Evolutionary conservation across 1,140 invertebrate species (phyloP), one percentile per base, ranked within the genome.

Genomic region (Zophobas atratus): DNA sequence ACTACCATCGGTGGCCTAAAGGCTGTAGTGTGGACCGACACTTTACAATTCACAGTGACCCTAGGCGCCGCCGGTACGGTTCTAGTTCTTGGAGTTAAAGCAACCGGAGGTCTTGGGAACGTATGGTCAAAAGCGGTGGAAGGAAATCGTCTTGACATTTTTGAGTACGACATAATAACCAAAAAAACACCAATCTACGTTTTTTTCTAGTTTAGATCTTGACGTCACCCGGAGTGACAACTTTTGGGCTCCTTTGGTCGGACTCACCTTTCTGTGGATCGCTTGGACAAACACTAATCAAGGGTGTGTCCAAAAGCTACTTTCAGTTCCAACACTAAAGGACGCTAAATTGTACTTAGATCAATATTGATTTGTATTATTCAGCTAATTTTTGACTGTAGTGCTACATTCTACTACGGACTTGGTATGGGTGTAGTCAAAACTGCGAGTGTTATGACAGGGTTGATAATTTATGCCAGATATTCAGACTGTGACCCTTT

Each of bases 401-500:
- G 83, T 41, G 87, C 86, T 74, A 80, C 88, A 2, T 79, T 85
- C 1, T 81, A 88, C 33, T 89, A 88, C 0, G 87, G 86, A 70
- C 55, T 85, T 36, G 87, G 87, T 46, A 86, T 89, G n/a, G 86
- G 86, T 63, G 63, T 88, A 2, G 87, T 89, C 81, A 89, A 89
- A 78, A 80, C 87, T 3, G 60, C 88, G 35, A 63, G 83, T 78
- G 88, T 88, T 70, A 88, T 91, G 36, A 91, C 88, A 6, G 94
- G 94, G n/a, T 88, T 95, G 20, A 90, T 94, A 1, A 91, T 95
- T 78, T 95, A 91, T 81, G 92, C 92, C 0, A 89, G 90, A 32
- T 95, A 94, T 84, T 85, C 89, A 48, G 87, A 91, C 20, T 95
- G 94, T 84, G 94, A 95, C 86, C 93, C 93, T 0, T 84, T 94